These are phyloP conservation scores for Oncorhynchus tshawytscha DNA, from an alignment of 2,113 vertebrate genomes.

Conservation along the genomic window DNA sequence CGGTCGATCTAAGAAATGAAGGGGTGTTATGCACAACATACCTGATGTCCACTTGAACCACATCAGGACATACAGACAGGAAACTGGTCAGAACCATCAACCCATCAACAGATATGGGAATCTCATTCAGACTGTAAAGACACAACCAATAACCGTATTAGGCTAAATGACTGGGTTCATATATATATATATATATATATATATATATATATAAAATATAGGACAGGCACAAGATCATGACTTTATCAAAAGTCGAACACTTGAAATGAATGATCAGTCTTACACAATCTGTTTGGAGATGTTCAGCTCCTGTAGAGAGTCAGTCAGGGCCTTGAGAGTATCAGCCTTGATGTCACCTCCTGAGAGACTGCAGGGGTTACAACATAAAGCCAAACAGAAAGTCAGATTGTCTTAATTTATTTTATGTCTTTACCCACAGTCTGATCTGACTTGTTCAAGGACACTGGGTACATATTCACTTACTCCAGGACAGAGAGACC, in stretches of 20 bases:
- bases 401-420: too few relatives aligned
- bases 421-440: too few relatives aligned
- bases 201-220: too few relatives aligned
- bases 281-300: conserved; percentile 52
- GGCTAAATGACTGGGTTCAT: background rate
- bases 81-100: conserved; percentile 49
- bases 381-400: background rate
- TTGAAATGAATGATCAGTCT: conserved; percentile 6
- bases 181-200: too few relatives aligned
- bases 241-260: background rate
- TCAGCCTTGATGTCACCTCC: conserved; percentile 49
- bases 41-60: conserved; percentile 54
- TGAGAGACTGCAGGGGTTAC: conserved; percentile 48
- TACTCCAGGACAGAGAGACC: conserved; percentile 64
- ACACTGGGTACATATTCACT: conserved; percentile 28
- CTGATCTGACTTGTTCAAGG: too few relatives aligned
- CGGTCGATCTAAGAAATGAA: too few relatives aligned
- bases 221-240: background rate
- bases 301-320: conserved; percentile 47
- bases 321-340: conserved; percentile 37
- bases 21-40: conserved; percentile 8
- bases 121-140: conserved; percentile 48
- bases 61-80: conserved; percentile 37
- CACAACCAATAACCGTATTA: background rate
- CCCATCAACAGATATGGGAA: conserved; percentile 43